Evolutionary conservation across 2,113 vertebrate species (phyloP).

Genomic region (Megaleporinus macrocephalus): DNA sequence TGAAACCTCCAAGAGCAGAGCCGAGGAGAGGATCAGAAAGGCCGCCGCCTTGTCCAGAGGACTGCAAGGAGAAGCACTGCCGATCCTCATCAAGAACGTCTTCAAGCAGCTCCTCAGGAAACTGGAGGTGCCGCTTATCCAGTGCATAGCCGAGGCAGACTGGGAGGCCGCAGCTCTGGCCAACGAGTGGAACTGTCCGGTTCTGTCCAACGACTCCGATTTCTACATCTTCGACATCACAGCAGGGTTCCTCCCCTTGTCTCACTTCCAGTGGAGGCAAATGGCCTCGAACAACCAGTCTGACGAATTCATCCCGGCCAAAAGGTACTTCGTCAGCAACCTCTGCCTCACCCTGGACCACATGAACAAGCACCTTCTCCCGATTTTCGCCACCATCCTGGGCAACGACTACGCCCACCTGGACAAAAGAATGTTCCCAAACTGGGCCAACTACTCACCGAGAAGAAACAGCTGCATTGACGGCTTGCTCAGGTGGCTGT

Average conservation of each 20-base stretch:
- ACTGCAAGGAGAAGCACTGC: slow-evolving; percentile 58
- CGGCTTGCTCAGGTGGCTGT: slow-evolving; percentile 81
- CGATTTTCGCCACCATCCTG: slow-evolving; percentile 81
- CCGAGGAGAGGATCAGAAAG: slow-evolving; percentile 64
- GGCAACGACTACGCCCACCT: slow-evolving; percentile 82
- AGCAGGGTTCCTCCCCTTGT: slow-evolving; percentile 78
- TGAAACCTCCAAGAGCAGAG: slow-evolving; percentile 66
- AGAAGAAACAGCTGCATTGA: slow-evolving; percentile 50
- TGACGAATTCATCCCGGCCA: slow-evolving; percentile 73
- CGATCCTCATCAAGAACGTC: slow-evolving; percentile 73
- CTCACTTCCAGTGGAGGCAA: slow-evolving; percentile 80
- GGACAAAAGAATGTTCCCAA: background rate
- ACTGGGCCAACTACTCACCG: slow-evolving; percentile 59
- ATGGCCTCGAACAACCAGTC: background rate
- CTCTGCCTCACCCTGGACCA: slow-evolving; percentile 76
- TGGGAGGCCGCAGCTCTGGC: slow-evolving; percentile 83
- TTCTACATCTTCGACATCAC: slow-evolving; percentile 86
- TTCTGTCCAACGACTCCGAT: slow-evolving; percentile 87
- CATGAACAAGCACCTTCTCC: slow-evolving; percentile 72
- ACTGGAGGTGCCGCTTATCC: slow-evolving; percentile 79
- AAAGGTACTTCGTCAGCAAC: slow-evolving; percentile 65
- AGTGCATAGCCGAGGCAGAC: slow-evolving; percentile 86
- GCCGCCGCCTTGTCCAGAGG: slow-evolving; percentile 71
- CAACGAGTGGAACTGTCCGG: slow-evolving; percentile 83
- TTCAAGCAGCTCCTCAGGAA: slow-evolving; percentile 81